A percentile compares a stretch with the other conserved stretches of the same genome.
Evolutionary conservation across 2,888 invertebrate species (phyloP).

Genomic region (Cacoxenus indagator): DNA sequence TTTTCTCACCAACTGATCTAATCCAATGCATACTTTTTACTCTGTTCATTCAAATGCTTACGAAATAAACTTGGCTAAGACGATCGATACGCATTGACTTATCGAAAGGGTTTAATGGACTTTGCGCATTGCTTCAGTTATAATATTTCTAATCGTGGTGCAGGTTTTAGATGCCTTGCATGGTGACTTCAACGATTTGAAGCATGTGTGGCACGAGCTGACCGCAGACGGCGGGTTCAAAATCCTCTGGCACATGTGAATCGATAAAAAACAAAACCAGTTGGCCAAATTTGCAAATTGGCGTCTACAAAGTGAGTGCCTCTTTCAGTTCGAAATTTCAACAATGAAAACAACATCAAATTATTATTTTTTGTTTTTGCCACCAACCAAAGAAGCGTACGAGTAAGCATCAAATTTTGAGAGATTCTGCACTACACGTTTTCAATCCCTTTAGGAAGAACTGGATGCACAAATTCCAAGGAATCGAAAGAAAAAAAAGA

Average conservation of each 20-base stretch:
- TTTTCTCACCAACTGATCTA: slow-evolving; percentile 3
- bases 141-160: not conserved
- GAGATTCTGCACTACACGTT: not conserved
- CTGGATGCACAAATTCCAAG: slow-evolving; percentile 51
- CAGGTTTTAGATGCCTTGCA: not conserved
- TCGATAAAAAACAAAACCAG: slow-evolving; percentile 3
- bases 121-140: not conserved
- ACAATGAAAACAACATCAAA: slow-evolving; percentile 26
- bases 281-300: slow-evolving; percentile 9
- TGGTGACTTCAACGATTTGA: not conserved
- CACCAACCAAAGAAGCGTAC: not conserved
- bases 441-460: not conserved
- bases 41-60: not conserved
- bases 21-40: not conserved
- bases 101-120: not conserved
- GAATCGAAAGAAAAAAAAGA: slow-evolving; percentile 40
- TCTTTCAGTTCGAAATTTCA: not conserved
- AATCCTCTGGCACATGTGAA: not conserved
- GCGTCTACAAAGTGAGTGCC: not conserved
- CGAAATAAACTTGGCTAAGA: not conserved
- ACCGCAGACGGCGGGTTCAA: not conserved
- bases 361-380: slow-evolving; percentile 5
- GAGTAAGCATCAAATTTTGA: not conserved
- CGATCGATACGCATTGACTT: not conserved
- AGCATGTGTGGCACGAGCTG: slow-evolving; percentile 1